phyloP scores from a whole-genome alignment of 1,140 invertebrate species.

The Lucilia sericata region DNA sequence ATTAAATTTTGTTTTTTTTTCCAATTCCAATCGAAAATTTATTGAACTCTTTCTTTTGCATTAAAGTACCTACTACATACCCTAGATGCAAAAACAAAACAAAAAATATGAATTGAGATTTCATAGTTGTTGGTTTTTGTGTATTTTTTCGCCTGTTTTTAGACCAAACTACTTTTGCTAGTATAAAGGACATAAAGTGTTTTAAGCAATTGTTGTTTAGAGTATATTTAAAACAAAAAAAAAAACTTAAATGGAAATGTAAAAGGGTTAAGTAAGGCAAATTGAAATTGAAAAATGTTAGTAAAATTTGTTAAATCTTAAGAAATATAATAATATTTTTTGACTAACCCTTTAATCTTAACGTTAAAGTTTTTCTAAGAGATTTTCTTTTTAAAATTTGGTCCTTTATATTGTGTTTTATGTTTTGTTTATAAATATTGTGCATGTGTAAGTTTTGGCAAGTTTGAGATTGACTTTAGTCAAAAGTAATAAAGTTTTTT shows the following conservation, averaged over 20 bases:
- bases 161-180: not conserved
- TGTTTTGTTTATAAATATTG: too few relatives aligned
- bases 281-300: too few relatives aligned
- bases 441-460: not conserved
- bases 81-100: not conserved
- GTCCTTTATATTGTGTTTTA: too few relatives aligned
- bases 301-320: too few relatives aligned
- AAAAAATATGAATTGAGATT: not conserved
- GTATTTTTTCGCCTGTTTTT: not conserved
- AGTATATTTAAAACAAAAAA: not conserved
- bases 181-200: not conserved
- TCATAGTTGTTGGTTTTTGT: not conserved
- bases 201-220: not conserved
- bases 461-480: not conserved
- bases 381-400: too few relatives aligned
- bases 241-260: too few relatives aligned
- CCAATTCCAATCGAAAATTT: not conserved
- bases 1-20: not conserved
- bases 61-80: not conserved
- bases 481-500: slow-evolving; percentile 6
- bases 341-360: too few relatives aligned
- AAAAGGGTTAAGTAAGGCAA: too few relatives aligned
- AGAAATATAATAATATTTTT: too few relatives aligned
- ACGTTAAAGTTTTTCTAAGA: too few relatives aligned
- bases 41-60: not conserved